Evolutionary conservation across 2,113 vertebrate species (phyloP).

Genomic region (Gymnocephalus cernua): DNA sequence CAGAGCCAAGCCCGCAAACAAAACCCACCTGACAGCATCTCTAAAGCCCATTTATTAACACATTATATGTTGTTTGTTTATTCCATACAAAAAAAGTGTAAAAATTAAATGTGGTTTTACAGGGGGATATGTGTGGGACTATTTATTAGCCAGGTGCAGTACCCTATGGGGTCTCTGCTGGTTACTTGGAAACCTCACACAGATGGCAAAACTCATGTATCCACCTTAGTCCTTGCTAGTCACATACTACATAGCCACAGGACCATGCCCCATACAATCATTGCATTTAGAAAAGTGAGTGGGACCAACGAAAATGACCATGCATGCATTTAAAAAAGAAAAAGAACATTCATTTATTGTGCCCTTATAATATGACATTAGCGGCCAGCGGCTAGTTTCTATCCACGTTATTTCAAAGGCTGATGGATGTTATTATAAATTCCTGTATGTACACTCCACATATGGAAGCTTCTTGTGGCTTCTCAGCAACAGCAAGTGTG

Average conservation of each 20-base stretch:
- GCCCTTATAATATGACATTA: constrained; percentile 3
- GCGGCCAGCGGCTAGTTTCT: not conserved
- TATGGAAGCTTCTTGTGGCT: constrained; percentile 58
- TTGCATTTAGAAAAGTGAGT: not conserved
- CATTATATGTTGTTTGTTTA: not conserved
- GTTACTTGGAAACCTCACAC: not conserved
- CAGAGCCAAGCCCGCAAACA: not conserved
- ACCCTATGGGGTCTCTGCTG: not conserved
- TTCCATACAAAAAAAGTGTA: not conserved
- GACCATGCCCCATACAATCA: no score
- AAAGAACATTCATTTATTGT: not conserved
- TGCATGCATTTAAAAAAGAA: not conserved
- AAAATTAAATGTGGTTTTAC: not conserved
- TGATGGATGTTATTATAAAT: constrained; percentile 18
- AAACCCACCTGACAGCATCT: not conserved
- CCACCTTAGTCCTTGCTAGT: no score
- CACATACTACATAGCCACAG: not conserved
- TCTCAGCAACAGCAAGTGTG: constrained; percentile 75
- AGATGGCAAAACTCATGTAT: not conserved
- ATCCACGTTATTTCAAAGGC: not conserved
- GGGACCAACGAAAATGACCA: not conserved
- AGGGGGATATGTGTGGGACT: not conserved
- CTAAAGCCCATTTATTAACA: not conserved
- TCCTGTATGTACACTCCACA: constrained; percentile 20
- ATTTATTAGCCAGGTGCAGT: not conserved